Conservation (phyloP, 2,888 invertebrate genomes). For the Orgyia antiqua region DNA sequence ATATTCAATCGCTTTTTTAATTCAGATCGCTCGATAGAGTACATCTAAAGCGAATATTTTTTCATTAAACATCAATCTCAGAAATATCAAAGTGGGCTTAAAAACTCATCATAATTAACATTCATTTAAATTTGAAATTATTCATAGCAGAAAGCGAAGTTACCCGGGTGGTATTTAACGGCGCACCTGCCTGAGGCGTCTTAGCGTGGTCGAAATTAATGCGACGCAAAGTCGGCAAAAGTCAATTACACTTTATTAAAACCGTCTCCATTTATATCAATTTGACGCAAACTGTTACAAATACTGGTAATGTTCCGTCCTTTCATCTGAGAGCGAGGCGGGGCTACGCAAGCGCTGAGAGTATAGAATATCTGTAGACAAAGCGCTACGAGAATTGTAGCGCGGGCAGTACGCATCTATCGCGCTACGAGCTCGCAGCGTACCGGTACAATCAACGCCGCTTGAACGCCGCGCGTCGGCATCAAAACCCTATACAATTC, state of each 20-base stretch:
- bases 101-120: slow-evolving; percentile 70
- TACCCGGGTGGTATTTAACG: slow-evolving; percentile 64
- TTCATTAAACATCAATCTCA: slow-evolving; percentile 35
- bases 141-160: slow-evolving; percentile 66
- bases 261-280: slow-evolving; percentile 79
- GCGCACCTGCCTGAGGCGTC: slow-evolving; percentile 73
- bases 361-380: slow-evolving; percentile 41
- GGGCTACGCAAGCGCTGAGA: slow-evolving; percentile 73
- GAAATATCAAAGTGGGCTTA: slow-evolving; percentile 49
- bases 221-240: slow-evolving; percentile 76
- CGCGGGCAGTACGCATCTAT: slow-evolving; percentile 45
- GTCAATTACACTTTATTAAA: slow-evolving; percentile 79
- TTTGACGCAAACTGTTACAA: slow-evolving; percentile 79
- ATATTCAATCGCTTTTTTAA: too few relatives aligned
- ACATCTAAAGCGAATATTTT: slow-evolving; percentile 25
- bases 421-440: slow-evolving; percentile 34
- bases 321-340: slow-evolving; percentile 71
- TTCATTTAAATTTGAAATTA: slow-evolving; percentile 72
- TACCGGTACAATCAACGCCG: slow-evolving; percentile 16
- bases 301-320: slow-evolving; percentile 77
- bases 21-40: too few relatives aligned
- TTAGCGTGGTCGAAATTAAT: slow-evolving; percentile 76
- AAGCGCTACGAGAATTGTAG: slow-evolving; percentile 50
- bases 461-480: slow-evolving; percentile 40
- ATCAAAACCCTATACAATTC: slow-evolving; percentile 45